Evolutionary conservation across 2,113 vertebrate species (phyloP).

Genomic region (Eurypyga helias): DNA sequence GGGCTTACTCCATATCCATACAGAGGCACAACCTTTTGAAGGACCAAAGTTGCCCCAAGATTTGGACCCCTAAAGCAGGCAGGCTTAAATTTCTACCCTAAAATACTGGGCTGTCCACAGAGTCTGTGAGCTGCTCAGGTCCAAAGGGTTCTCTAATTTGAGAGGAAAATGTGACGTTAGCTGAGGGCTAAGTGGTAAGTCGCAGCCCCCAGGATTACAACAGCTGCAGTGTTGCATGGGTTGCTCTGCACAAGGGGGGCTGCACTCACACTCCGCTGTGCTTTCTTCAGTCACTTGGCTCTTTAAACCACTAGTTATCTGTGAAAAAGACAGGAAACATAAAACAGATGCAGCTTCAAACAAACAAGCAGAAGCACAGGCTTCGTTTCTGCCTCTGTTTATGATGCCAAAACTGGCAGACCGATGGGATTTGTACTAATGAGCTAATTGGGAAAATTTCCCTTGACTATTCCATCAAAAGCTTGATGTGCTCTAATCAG

Average conservation of each 20-base stretch:
- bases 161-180: background rate
- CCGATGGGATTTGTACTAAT: background rate
- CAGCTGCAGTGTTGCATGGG: accelerated
- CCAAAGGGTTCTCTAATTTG: background rate
- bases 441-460: background rate
- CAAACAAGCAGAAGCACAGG: background rate
- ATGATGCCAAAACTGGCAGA: background rate
- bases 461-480: background rate
- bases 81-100: background rate
- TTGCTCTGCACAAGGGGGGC: background rate
- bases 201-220: accelerated
- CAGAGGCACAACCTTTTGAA: background rate
- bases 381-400: background rate
- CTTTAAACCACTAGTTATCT: background rate
- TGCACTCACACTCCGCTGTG: background rate
- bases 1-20: background rate
- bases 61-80: background rate
- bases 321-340: background rate
- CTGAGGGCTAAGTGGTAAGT: accelerated
- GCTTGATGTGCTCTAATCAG: background rate
- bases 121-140: background rate
- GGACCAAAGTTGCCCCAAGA: background rate
- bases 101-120: background rate
- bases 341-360: background rate
- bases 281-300: background rate